phyloP scores from a whole-genome alignment of 64 coral and sea anemone species.

The Pachyseris speciosa region DNA sequence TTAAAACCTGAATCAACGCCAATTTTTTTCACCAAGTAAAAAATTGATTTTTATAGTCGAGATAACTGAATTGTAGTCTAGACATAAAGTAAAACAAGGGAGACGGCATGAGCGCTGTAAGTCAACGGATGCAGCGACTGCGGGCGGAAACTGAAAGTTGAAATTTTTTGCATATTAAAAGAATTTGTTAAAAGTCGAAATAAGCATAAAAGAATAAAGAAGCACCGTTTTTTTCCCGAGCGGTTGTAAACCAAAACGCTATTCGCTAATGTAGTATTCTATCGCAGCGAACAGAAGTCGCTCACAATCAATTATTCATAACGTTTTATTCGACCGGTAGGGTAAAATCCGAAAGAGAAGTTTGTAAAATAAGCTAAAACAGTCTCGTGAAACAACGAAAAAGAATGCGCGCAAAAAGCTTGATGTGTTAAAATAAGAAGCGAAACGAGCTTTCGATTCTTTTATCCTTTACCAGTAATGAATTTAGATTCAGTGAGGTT shows the following conservation, averaged over 20 bases:
- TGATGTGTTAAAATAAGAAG: not conserved
- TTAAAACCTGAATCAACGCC: not conserved
- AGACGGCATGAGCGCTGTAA: not conserved
- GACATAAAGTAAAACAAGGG: conserved; percentile 15
- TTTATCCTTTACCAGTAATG: conserved; percentile 43
- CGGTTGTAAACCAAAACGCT: conserved; percentile 64
- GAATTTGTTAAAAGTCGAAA: not conserved
- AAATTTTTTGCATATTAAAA: conserved; percentile 22
- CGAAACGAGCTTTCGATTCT: conserved; percentile 2
- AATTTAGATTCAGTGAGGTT: conserved; percentile 58
- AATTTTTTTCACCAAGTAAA: not conserved
- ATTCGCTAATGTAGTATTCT: conserved; percentile 38
- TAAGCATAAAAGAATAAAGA: not conserved
- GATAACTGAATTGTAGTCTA: conserved; percentile 30
- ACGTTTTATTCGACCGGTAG: conserved; percentile 66
- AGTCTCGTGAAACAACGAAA: not conserved
- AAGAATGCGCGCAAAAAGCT: not conserved
- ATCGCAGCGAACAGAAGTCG: conserved; percentile 76
- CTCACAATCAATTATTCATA: conserved; percentile 88
- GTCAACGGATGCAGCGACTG: not conserved
- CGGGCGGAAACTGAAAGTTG: not conserved
- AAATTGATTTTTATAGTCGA: conserved; percentile 36
- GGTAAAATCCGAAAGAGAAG: conserved; percentile 58
- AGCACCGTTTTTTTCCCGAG: not conserved
- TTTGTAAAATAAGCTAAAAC: conserved; percentile 72